phyloP scores from a whole-genome alignment of 2,888 invertebrate genomes.

The Caenorhabditis plicata region DNA sequence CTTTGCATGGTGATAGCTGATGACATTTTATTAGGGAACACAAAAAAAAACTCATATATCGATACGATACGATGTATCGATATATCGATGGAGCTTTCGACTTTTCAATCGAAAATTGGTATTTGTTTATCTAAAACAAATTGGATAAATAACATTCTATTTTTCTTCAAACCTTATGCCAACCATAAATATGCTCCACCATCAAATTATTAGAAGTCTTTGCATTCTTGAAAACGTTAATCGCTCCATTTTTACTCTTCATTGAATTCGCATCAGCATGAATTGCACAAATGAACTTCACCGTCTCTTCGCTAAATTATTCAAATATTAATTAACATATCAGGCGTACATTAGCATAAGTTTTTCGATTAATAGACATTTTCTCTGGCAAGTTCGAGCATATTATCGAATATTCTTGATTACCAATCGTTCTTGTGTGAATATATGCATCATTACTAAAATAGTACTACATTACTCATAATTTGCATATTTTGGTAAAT shows the following conservation, averaged over 20 bases:
- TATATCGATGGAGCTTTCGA: constrained; percentile 72
- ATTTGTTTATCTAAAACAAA: constrained; percentile 1
- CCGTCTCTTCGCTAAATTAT: constrained; percentile 52
- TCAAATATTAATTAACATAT: not conserved
- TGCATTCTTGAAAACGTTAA: constrained; percentile 1
- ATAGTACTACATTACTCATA: not conserved
- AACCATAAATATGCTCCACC: constrained; percentile 51
- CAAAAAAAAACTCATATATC: too few species aligned
- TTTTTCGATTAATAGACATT: constrained; percentile 39
- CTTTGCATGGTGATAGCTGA: too few species aligned
- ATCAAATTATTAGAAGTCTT: constrained; percentile 7
- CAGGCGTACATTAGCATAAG: constrained; percentile 22
- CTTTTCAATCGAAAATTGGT: not conserved
- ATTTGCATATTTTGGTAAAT: not conserved
- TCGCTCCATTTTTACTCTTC: not conserved
- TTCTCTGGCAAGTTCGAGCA: constrained; percentile 49
- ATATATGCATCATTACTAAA: constrained; percentile 9
- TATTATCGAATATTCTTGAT: constrained; percentile 26
- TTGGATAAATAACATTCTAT: too few species aligned
- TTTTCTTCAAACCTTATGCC: too few species aligned
- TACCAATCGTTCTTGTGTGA: constrained; percentile 12
- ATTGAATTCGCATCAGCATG: constrained; percentile 8
- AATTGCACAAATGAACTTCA: constrained; percentile 50
- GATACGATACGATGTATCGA: too few species aligned
- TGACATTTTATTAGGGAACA: too few species aligned